These are phyloP conservation scores for Drosophila willistoni DNA, from an alignment of 1,140 invertebrate genomes.

Conservation along the genomic window DNA sequence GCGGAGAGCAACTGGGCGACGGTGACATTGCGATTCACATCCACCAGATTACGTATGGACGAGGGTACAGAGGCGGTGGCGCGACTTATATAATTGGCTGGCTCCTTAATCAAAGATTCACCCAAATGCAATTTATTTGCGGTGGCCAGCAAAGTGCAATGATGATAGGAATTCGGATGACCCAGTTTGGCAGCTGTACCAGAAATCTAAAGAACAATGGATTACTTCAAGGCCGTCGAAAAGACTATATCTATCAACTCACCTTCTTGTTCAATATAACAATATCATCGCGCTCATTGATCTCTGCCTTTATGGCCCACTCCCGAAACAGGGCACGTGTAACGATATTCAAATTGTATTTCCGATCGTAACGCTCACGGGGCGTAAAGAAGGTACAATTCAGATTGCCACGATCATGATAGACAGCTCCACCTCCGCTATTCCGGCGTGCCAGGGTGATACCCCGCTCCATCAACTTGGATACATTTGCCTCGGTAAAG, in stretches of 20 bases:
- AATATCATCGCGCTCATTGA: slow-evolving; percentile 93
- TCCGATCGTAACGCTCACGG: slow-evolving; percentile 90
- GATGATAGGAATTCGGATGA: slow-evolving; percentile 94
- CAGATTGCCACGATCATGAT: slow-evolving; percentile 96
- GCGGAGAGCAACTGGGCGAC: slow-evolving; percentile 88
- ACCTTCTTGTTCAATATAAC: slow-evolving; percentile 90
- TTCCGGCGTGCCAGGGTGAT: slow-evolving; percentile 92
- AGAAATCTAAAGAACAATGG: slow-evolving; percentile 86
- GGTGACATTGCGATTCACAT: slow-evolving; percentile 88
- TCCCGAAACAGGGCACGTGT: slow-evolving; percentile 90
- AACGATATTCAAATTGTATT: slow-evolving; percentile 93
- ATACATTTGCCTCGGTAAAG: slow-evolving; percentile 94
- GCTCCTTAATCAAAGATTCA: slow-evolving; percentile 86
- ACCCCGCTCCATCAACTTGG: slow-evolving; percentile 85
- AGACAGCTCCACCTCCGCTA: slow-evolving; percentile 98
- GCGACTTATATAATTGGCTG: slow-evolving; percentile 88
- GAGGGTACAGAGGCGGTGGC: slow-evolving; percentile 92
- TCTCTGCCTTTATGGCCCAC: slow-evolving; percentile 89
- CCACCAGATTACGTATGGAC: slow-evolving; percentile 90
- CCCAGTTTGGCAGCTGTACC: slow-evolving; percentile 96
- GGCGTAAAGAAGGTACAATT: slow-evolving; percentile 96
- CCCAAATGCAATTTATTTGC: slow-evolving; percentile 90
- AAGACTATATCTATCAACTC: slow-evolving; percentile 5
- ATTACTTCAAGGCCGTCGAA: slow-evolving; percentile 37
- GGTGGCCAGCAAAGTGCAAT: slow-evolving; percentile 95